These are phyloP conservation scores for Ophraella communa DNA, from an alignment of 2,888 invertebrate genomes.

Conservation along the genomic window DNA sequence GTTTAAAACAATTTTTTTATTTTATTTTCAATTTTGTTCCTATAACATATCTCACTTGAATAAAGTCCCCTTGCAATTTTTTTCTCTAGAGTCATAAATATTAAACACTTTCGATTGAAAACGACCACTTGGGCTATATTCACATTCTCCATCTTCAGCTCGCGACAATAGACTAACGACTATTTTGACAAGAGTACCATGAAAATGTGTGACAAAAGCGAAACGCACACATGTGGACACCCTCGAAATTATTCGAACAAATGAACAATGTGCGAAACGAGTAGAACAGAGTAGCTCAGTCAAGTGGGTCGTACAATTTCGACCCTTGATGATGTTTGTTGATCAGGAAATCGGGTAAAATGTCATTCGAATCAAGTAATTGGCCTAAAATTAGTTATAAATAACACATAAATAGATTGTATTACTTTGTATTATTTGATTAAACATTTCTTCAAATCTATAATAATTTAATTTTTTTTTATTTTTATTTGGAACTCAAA, in stretches of 20 bases:
- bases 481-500: too few species aligned
- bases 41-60: too few species aligned
- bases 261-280: constrained; percentile 27
- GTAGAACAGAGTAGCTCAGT: constrained; percentile 23
- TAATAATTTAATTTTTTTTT: too few species aligned
- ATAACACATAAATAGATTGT: too few species aligned
- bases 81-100: constrained; percentile 26
- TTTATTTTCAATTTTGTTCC: too few species aligned
- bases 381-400: not conserved
- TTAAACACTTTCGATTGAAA: constrained; percentile 22
- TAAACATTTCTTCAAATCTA: too few species aligned
- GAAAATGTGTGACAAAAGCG: constrained; percentile 39
- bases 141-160: constrained; percentile 7
- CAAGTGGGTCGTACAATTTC: constrained; percentile 27
- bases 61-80: not conserved
- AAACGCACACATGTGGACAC: constrained; percentile 37
- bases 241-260: constrained; percentile 30
- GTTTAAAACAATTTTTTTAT: too few species aligned
- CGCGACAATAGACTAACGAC: constrained; percentile 39
- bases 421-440: too few species aligned
- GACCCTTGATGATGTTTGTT: constrained; percentile 5
- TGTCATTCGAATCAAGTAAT: not conserved
- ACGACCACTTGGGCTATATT: constrained; percentile 4
- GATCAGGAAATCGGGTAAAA: not conserved
- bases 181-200: constrained; percentile 51